phyloP scores from a whole-genome alignment of 2,113 vertebrate species.

The Pyrgilauda ruficollis region DNA sequence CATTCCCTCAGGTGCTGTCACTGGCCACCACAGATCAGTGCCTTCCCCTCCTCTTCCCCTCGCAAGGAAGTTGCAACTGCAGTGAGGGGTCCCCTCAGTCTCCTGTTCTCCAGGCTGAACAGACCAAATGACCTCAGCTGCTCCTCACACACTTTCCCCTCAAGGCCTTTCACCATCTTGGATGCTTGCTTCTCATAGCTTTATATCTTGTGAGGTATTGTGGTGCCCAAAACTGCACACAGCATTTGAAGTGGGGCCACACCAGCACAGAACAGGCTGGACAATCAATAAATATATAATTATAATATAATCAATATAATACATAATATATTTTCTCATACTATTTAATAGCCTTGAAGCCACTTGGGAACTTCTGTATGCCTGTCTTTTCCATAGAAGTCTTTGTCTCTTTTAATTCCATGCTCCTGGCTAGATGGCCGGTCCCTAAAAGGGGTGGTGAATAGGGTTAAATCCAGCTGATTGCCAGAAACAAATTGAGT shows the following conservation, averaged over 20 bases:
- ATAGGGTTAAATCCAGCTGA: background rate
- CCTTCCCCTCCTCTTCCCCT: background rate
- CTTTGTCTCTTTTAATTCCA: background rate
- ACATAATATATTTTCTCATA: background rate
- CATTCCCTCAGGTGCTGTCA: background rate
- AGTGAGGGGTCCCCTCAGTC: background rate
- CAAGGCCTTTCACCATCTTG: background rate
- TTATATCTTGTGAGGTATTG: background rate
- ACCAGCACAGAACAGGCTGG: background rate
- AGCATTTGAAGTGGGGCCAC: background rate
- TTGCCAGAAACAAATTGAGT: fast-evolving
- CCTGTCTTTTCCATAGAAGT: background rate
- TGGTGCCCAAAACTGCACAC: background rate
- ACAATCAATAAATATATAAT: background rate
- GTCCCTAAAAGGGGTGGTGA: background rate
- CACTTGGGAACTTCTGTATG: background rate
- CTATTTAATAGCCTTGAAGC: background rate
- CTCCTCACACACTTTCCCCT: fast-evolving
- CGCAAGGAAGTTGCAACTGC: fast-evolving
- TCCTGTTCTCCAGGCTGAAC: background rate
- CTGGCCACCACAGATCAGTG: background rate
- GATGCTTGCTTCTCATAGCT: background rate
- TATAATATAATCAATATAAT: no score
- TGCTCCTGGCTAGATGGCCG: background rate
- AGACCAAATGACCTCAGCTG: background rate